Evolutionary conservation across 2,888 invertebrate genomes (phyloP).

Genomic region (Eupeodes luniger): DNA sequence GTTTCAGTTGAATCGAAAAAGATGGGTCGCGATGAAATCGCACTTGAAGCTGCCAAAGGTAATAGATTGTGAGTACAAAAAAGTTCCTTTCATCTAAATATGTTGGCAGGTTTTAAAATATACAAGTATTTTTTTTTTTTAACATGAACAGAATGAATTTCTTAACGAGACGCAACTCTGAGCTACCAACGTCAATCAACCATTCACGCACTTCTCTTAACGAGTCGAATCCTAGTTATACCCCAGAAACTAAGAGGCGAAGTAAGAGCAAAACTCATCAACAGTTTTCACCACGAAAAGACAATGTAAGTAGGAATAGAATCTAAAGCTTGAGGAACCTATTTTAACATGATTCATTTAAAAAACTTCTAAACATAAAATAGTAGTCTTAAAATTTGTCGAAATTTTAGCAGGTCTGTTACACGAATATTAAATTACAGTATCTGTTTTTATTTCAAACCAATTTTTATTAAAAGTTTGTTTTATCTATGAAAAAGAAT

Average conservation of each 20-base stretch:
- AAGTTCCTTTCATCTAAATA: background rate
- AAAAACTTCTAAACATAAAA: too few relatives aligned
- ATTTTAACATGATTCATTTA: too few relatives aligned
- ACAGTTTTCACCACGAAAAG: constrained; percentile 83
- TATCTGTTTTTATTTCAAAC: too few relatives aligned
- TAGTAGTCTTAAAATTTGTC: too few relatives aligned
- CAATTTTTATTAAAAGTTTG: too few relatives aligned
- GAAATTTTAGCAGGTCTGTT: too few relatives aligned
- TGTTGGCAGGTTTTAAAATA: background rate
- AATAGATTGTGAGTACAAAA: constrained; percentile 83
- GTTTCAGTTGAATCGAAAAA: constrained; percentile 76
- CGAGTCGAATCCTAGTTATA: constrained; percentile 82
- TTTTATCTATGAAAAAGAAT: too few relatives aligned
- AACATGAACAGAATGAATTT: constrained; percentile 81
- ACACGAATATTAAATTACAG: too few relatives aligned
- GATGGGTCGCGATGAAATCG: constrained; percentile 80
- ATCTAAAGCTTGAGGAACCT: background rate
- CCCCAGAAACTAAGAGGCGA: constrained; percentile 78
- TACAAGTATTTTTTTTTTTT: background rate
- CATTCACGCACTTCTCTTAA: constrained; percentile 83
- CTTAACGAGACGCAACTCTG: constrained; percentile 83
- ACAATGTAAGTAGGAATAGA: constrained; percentile 80
- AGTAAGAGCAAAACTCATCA: constrained; percentile 76
- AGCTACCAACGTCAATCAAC: constrained; percentile 81
- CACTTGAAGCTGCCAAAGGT: constrained; percentile 83